Evolutionary conservation across 2,113 vertebrate genomes (phyloP).

Genomic region (Ciconia stormi): DNA sequence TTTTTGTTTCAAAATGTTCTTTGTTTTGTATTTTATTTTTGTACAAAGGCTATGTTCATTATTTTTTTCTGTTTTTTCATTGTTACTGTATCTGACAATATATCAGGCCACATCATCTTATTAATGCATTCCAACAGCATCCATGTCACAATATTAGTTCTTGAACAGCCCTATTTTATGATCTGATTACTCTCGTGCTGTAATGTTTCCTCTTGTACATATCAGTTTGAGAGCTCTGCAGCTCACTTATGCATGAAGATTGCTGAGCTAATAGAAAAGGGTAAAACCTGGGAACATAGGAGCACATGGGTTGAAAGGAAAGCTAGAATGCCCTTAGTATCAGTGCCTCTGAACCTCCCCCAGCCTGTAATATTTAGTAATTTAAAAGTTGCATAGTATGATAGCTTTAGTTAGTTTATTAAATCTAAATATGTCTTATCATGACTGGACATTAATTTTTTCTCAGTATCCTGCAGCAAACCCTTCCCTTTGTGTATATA

Average conservation of each 20-base stretch:
- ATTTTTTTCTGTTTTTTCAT: background rate
- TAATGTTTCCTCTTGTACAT: background rate
- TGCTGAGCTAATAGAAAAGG: background rate
- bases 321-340: background rate
- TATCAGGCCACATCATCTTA: background rate
- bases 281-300: background rate
- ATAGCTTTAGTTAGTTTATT: background rate
- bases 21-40: background rate
- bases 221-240: background rate
- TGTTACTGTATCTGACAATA: background rate
- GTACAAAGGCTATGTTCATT: background rate
- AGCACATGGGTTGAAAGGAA: background rate
- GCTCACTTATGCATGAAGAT: background rate
- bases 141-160: background rate
- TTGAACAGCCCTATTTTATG: accelerated
- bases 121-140: background rate
- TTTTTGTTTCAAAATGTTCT: background rate
- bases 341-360: background rate
- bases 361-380: background rate
- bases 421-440: background rate
- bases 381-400: background rate
- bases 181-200: background rate
- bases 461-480: background rate
- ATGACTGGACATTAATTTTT: background rate
- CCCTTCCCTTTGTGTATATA: background rate